Conservation (phyloP, 2,113 vertebrate species). For the Sula dactylatra region DNA sequence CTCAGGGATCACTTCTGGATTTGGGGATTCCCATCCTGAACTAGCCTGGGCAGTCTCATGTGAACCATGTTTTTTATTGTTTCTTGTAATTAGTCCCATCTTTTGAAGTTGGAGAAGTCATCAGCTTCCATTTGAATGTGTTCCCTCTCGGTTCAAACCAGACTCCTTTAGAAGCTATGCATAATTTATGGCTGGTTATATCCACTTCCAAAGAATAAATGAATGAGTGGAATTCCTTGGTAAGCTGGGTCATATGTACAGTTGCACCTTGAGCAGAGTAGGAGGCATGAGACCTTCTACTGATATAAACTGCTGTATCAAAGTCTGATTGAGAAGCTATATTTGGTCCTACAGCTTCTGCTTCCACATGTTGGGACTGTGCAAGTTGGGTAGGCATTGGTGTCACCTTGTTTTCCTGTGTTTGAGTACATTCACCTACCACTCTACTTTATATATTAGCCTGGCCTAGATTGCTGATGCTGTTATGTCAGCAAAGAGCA, state of each 20-base stretch:
- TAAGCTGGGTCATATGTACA: background rate
- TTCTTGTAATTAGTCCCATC: background rate
- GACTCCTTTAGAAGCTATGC: background rate
- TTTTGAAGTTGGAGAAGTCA: background rate
- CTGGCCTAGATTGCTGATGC: background rate
- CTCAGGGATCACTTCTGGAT: background rate
- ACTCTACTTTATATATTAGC: background rate
- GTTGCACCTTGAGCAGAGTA: background rate
- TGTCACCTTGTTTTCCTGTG: background rate
- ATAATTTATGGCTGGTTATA: background rate
- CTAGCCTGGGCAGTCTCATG: background rate
- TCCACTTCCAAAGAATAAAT: background rate
- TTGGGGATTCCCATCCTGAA: background rate
- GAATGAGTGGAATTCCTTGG: background rate
- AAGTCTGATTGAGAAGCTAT: background rate
- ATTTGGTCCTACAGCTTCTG: background rate
- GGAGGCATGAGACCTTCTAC: background rate
- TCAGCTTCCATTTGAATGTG: background rate
- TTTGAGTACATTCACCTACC: background rate
- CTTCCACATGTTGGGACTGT: background rate
- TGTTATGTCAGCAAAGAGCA: background rate
- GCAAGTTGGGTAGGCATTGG: background rate
- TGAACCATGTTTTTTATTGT: background rate
- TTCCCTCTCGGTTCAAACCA: background rate
- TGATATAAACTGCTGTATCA: background rate